phyloP scores from a whole-genome alignment of 64 coral and sea anemone species.

The Montipora sp. region DNA sequence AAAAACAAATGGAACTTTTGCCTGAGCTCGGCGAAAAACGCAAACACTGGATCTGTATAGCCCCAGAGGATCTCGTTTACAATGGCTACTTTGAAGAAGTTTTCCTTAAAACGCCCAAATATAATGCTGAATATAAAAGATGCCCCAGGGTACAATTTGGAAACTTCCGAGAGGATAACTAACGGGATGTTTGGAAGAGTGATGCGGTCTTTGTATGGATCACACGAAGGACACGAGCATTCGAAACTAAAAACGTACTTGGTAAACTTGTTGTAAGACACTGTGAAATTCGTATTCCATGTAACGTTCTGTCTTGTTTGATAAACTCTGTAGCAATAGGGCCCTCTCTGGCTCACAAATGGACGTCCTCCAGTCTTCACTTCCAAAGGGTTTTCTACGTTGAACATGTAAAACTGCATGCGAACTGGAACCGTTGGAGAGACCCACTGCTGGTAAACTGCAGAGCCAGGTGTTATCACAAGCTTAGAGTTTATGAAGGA shows the following conservation, averaged over 20 bases:
- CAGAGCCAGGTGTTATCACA: slow-evolving; percentile 38
- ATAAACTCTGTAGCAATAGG: slow-evolving; percentile 74
- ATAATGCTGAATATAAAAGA: slow-evolving; percentile 50
- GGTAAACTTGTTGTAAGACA: slow-evolving; percentile 73
- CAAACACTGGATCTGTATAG: slow-evolving; percentile 74
- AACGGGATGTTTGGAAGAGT: slow-evolving; percentile 71
- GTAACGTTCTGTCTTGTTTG: slow-evolving; percentile 70
- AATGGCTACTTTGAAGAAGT: slow-evolving; percentile 58
- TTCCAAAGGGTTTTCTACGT: slow-evolving; percentile 71
- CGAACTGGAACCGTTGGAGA: slow-evolving; percentile 63
- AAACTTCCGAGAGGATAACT: slow-evolving; percentile 63
- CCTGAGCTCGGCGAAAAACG: slow-evolving; percentile 50
- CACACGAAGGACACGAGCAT: slow-evolving; percentile 51
- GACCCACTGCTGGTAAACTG: slow-evolving; percentile 59
- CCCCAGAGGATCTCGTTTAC: slow-evolving; percentile 79
- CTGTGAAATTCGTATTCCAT: slow-evolving; percentile 49
- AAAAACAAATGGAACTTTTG: slow-evolving; percentile 62
- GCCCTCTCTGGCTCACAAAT: slow-evolving; percentile 63
- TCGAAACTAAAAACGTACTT: slow-evolving; percentile 64
- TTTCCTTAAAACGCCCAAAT: slow-evolving; percentile 63
- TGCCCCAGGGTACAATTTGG: slow-evolving; percentile 55
- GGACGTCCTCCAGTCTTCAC: slow-evolving; percentile 58
- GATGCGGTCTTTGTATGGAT: slow-evolving; percentile 41
- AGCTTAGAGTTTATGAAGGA: slow-evolving; percentile 66
- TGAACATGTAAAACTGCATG: slow-evolving; percentile 76